Evolutionary conservation across 2,113 vertebrate species (phyloP).

Genomic region (Strix aluco): DNA sequence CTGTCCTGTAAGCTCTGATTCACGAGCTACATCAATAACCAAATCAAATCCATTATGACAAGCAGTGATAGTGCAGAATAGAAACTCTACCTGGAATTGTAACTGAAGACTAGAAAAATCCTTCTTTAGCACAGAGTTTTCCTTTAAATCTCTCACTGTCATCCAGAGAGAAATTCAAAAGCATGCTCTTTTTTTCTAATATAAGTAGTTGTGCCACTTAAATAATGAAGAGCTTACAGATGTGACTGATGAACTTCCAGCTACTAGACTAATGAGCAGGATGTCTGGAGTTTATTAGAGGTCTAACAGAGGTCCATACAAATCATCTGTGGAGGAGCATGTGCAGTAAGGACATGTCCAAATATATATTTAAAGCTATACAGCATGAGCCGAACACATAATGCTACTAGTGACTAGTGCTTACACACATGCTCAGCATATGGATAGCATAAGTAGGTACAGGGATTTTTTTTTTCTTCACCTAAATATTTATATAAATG

Average conservation of each 20-base stretch:
- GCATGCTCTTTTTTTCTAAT: neutral
- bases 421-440: neutral
- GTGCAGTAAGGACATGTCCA: neutral
- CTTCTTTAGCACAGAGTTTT: neutral
- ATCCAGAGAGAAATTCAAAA: neutral
- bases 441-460: neutral
- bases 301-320: neutral
- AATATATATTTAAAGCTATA: neutral
- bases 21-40: slow-evolving; percentile 38
- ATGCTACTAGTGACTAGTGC: neutral
- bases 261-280: neutral
- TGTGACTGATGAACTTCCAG: neutral
- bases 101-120: neutral
- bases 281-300: neutral
- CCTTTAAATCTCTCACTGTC: neutral
- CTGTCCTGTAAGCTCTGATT: slow-evolving; percentile 66
- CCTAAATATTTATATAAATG: neutral
- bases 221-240: neutral
- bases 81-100: neutral
- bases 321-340: neutral
- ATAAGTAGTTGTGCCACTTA: neutral
- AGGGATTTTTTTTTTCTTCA: neutral
- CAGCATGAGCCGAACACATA: neutral
- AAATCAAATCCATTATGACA: slow-evolving; percentile 13
- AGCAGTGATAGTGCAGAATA: neutral